Conservation (phyloP, 2,888 invertebrate genomes). For the Phengaris alcon region DNA sequence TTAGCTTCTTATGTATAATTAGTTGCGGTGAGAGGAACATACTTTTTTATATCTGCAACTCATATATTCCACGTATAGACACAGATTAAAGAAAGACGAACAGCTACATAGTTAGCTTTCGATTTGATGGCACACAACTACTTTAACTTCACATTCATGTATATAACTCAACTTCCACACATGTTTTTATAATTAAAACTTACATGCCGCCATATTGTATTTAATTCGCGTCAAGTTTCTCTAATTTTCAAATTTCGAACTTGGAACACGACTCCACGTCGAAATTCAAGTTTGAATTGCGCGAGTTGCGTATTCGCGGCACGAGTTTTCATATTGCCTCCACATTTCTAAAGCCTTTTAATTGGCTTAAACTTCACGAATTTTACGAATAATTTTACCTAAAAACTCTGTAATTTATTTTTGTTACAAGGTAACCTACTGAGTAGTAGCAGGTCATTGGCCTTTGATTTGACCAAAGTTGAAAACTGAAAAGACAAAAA, state of each 20-base stretch:
- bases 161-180: background rate
- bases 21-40: no score
- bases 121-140: no score
- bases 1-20: no score
- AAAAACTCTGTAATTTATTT: background rate
- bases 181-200: conserved; percentile 35
- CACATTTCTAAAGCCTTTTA: conserved; percentile 41
- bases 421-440: no score
- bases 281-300: conserved; percentile 75
- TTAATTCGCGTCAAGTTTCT: conserved; percentile 70
- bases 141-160: no score
- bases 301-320: conserved; percentile 68
- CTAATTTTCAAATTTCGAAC: conserved; percentile 75
- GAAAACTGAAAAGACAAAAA: no score
- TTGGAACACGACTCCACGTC: conserved; percentile 65
- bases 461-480: no score
- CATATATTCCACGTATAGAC: no score
- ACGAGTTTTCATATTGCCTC: conserved; percentile 70
- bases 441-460: no score
- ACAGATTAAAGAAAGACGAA: no score
- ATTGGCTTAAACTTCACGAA: conserved; percentile 47
- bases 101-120: no score
- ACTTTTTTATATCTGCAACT: no score
- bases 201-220: conserved; percentile 42
- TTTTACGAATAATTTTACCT: background rate